Evolutionary conservation across 2,113 vertebrate species (phyloP), one percentile per base, ranked within the genome.

Genomic region (Eclectus roratus): DNA sequence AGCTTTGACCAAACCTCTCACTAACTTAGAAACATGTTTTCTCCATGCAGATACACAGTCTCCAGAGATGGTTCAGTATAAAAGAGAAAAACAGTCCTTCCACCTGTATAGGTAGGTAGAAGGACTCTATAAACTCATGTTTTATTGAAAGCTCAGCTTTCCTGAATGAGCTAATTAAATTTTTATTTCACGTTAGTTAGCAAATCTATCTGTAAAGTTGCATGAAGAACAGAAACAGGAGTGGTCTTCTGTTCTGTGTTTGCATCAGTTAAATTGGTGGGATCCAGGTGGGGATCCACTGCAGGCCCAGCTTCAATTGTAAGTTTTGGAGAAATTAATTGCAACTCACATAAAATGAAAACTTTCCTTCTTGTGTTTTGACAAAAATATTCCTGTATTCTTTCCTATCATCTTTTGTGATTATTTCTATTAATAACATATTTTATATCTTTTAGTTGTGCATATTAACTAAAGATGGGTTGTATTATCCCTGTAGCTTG

Each of bases 51-150:
- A 77, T 73, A 2, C 16, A n/a, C 23, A 29, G 7, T 46, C 28
- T 88, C 11, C 29, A 91, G 37, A 74, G 25, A 8, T 28, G 8
- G 7, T 17, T 37, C 37, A 43, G 28, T 10, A 12, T 46, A 47
- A 84, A 39, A 76, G 3, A 88, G 69, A 53, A 81, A 85, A 88
- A n/a, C 8, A 28, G 43, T 69, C 7, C 7, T 71, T 47, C 23
- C 8, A 2, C 6, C 9, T 50, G 7, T 23, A 27, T 10, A 66
- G 6, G 6, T 27, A 71, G 5, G 6, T 19, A 84, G 29, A 87
- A 14, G 15, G 4, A 4, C 33, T 3, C 29, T 0, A 0, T 3
- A 84, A 64, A 39, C 4, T 33, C 37, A 47, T 13, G 11, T 60
- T 85, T 81, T 82, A 66, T 28, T 80, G 41, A 70, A 90, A 88